A percentile compares a stretch with the other conserved stretches of the same genome.
Conservation (phyloP, 2,113 vertebrate genomes). For the Petrocephalus microphthalmus region DNA sequence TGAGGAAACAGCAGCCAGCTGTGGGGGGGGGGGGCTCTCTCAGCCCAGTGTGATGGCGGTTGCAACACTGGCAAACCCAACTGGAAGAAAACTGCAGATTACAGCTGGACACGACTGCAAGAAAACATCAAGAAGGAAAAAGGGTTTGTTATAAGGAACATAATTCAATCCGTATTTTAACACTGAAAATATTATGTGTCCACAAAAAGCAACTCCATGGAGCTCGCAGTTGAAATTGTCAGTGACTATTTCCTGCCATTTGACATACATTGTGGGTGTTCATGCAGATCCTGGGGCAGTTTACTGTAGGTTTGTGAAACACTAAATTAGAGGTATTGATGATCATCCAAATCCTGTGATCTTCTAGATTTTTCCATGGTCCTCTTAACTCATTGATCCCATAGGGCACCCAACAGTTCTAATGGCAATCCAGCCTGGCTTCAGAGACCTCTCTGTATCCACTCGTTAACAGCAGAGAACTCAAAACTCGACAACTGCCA, state of each 20-base stretch:
- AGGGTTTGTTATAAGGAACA: not conserved
- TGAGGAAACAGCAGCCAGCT: not conserved
- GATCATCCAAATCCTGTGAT: not conserved
- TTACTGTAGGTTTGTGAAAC: slow-evolving; percentile 3
- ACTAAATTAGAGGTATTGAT: not conserved
- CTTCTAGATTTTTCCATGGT: not conserved
- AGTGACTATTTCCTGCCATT: not conserved
- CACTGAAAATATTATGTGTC: not conserved
- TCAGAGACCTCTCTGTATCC: not conserved
- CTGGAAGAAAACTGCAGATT: not conserved
- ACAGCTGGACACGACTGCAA: not conserved
- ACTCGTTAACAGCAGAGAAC: not conserved
- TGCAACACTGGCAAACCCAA: not conserved
- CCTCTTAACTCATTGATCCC: slow-evolving; percentile 1
- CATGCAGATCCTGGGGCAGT: not conserved
- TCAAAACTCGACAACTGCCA: not conserved
- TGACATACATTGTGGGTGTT: slow-evolving; percentile 8
- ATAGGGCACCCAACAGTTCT: not conserved
- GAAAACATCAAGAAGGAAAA: not conserved
- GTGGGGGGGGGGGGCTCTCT: not conserved
- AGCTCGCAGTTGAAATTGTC: not conserved
- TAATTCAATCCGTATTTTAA: not conserved
- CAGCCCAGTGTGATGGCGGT: not conserved
- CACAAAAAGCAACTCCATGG: not conserved
- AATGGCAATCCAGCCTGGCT: not conserved